These are phyloP conservation scores for Euura saliciscinereae DNA, from an alignment of 1,140 invertebrate genomes.

Conservation along the genomic window DNA sequence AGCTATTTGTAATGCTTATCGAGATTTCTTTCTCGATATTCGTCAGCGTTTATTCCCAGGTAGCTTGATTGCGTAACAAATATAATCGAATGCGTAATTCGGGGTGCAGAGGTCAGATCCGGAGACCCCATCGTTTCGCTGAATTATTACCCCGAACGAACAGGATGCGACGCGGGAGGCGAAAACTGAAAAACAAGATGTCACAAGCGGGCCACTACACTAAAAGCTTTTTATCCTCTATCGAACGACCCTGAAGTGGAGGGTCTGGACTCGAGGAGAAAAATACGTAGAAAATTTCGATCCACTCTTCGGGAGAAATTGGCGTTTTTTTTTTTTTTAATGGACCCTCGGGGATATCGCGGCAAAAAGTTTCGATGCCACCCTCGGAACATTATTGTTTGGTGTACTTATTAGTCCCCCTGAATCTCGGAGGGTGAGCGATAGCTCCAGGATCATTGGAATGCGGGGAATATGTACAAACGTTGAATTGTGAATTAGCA, in stretches of 20 bases:
- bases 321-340: neutral
- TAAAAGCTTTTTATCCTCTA: neutral
- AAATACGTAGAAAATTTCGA: too few species aligned
- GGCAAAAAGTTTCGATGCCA: neutral
- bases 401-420: neutral
- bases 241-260: too few species aligned
- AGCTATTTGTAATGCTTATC: too few species aligned
- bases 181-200: too few species aligned
- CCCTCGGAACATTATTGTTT: neutral
- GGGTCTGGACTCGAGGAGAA: too few species aligned
- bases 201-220: neutral
- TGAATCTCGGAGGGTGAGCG: neutral
- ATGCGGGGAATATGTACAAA: neutral
- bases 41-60: too few species aligned
- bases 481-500: conserved; percentile 1
- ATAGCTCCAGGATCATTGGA: neutral
- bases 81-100: neutral
- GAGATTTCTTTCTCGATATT: too few species aligned
- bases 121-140: neutral
- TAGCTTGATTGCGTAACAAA: neutral
- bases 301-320: too few species aligned
- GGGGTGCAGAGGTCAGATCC: neutral
- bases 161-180: neutral
- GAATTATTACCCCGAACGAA: neutral
- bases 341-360: neutral